Conservation (phyloP, 2,888 invertebrate species). For the Argyresthia albistria region DNA sequence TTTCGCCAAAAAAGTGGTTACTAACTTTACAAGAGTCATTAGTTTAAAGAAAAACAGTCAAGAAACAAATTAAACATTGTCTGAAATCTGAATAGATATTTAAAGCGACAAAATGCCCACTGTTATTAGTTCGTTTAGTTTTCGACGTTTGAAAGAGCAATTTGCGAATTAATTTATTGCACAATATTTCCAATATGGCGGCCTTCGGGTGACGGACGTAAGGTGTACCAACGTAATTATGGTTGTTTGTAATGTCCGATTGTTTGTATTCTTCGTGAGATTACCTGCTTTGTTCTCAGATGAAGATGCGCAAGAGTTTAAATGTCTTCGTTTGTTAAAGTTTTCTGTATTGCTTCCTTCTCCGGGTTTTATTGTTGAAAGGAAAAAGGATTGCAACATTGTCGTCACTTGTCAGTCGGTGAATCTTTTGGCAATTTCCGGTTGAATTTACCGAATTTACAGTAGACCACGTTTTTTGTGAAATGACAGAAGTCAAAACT, state of each 20-base stretch:
- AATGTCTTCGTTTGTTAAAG: not conserved
- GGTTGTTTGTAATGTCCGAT: constrained; percentile 31
- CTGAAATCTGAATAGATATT: not conserved
- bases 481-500: too few species aligned
- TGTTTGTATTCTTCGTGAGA: constrained; percentile 27
- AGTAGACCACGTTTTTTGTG: too few species aligned
- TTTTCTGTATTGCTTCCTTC: not conserved
- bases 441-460: too few species aligned
- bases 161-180: constrained; percentile 49
- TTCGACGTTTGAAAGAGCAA: constrained; percentile 59
- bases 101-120: not conserved
- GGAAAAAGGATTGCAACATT: too few species aligned
- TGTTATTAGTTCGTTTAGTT: constrained; percentile 30
- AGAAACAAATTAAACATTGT: too few species aligned
- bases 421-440: too few species aligned
- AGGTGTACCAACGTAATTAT: constrained; percentile 46
- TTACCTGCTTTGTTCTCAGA: constrained; percentile 23
- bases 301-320: constrained; percentile 5
- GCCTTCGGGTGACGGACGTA: constrained; percentile 23
- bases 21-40: too few species aligned
- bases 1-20: too few species aligned
- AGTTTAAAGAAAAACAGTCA: too few species aligned
- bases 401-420: too few species aligned
- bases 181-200: constrained; percentile 49
- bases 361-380: too few species aligned